Evolutionary conservation across 2,888 invertebrate species (phyloP), one percentile per base, ranked within the genome.

Genomic region (Cryptus viduatorius): DNA sequence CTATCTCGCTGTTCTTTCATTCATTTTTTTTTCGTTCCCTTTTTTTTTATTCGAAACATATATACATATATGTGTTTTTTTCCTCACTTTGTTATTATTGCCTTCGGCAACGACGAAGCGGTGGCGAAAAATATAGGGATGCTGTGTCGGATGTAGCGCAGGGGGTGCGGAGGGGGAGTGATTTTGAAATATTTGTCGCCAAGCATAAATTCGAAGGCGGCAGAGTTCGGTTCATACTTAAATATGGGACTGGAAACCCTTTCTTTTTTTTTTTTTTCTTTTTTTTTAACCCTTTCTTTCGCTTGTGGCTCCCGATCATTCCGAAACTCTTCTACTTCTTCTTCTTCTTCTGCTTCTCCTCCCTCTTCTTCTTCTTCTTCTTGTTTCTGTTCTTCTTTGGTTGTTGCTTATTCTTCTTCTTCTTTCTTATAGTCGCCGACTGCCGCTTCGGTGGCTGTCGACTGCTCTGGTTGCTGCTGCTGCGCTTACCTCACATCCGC

Each of bases 151-250:
- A n/a, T 44, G 68, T 56, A 59, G 29, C 81, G 78, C 67, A 72
- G 14, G 19, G 65, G 8, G 16, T 24, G 24, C 59, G 73, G 61
- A 42, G 71, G 86, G 86, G 88, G 89, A 89, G 89, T 88, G 90
- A 92, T 92, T 93, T 93, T 92, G 92, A 93, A 93, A 93, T 93
- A 93, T 93, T 93, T 93, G 91, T 93, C 92, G 92, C 92, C 91
- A 86, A 79, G 88, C 92, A 92, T 93, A 93, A 93, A 93, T 93
- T 92, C 91, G 90, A 88, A 89, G 90, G 89, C 91, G 89, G 90
- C 61, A 59, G 59, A 59, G 29, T 59, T 89, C 89, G 89, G 53
- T 90, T 92, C 91, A 92, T 93, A 91, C 91, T 93, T 92, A 92
- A 92, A 92, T 92, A 93, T 92, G 90, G 37, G 91, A 88, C 90